Evolutionary conservation across 1,140 invertebrate genomes (phyloP), one percentile per base, ranked within the genome.

Genomic region (Mylabris phalerata): DNA sequence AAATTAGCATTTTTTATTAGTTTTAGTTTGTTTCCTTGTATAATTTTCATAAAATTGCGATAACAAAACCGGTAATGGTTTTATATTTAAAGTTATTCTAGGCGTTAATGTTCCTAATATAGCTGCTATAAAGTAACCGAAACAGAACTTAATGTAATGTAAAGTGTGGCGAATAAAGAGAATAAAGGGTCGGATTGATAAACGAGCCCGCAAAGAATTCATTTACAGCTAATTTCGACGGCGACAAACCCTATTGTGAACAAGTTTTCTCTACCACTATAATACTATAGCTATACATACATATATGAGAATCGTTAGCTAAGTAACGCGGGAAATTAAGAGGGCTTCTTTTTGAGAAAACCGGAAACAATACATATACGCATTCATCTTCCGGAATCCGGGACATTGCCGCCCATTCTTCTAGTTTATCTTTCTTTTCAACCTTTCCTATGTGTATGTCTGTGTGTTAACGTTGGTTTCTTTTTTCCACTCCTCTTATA

Each of bases 331-430:
- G 63, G 56, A 65, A 71, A 73, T 71, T 71, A 71, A 69, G 70
- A 68, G 70, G 68, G 68, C 68, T 72, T 72, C 70, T 73, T 72
- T 73, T 59, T 56, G 40, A 50, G 55, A 63, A 32, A 62, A 67
- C 71, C 68, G 71, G 71, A 73, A 73, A 72, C 71, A 73, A 73
- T 69, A 69, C 71, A 71, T 69, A 71, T 71, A 69, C 71, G 71
- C 70, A 73, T 73, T 68, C 66, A 71, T 72, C 71, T 73, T 73
- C 68, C 66, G 68, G 69, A 38, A 32, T 32, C 32, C 32, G 32
- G 32, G 32, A 32, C 32, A 32, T 32, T 32, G 32, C 32, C 7
- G 32, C 32, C 32, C 32, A 32, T 32, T 32, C 32, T 32, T 32
- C 32, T 32, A 32, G 32, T 32, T 32, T 32, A 32, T 32, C 32